phyloP scores from a whole-genome alignment of 2,888 invertebrate genomes.

The Ornithoptera alexandrae region DNA sequence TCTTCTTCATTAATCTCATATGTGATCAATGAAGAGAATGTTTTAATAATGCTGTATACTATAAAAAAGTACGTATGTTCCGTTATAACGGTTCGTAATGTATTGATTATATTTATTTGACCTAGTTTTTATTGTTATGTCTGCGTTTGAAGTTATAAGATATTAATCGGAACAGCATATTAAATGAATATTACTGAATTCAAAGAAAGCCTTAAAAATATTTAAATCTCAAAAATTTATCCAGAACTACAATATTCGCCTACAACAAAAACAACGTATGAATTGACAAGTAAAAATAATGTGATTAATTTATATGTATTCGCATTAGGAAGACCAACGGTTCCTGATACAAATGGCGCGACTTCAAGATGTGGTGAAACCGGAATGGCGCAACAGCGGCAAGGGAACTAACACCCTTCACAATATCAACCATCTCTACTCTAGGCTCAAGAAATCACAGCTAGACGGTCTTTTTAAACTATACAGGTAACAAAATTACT shows the following conservation, averaged over 20 bases:
- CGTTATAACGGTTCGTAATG: background rate
- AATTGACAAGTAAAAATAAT: background rate
- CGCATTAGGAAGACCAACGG: constrained; percentile 86
- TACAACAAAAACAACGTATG: no score
- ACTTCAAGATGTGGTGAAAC: constrained; percentile 86
- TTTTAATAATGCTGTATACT: no score
- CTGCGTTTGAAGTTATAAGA: background rate
- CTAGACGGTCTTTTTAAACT: constrained; percentile 88
- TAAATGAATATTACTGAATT: no score
- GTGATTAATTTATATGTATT: background rate
- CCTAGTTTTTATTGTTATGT: background rate
- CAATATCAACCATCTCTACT: constrained; percentile 87
- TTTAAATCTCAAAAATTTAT: no score
- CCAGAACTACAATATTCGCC: no score
- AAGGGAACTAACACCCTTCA: constrained; percentile 87
- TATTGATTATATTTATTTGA: background rate
- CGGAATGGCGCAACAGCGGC: constrained; percentile 91
- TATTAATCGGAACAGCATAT: background rate
- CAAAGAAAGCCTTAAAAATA: no score
- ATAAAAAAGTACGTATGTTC: background rate
- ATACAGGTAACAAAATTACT: constrained; percentile 80
- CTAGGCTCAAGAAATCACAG: constrained; percentile 86
- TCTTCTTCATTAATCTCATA: no score
- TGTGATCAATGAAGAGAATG: no score
- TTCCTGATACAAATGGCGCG: constrained; percentile 89